Conservation (phyloP, 2,113 vertebrate genomes). For the Mobula birostris region DNA sequence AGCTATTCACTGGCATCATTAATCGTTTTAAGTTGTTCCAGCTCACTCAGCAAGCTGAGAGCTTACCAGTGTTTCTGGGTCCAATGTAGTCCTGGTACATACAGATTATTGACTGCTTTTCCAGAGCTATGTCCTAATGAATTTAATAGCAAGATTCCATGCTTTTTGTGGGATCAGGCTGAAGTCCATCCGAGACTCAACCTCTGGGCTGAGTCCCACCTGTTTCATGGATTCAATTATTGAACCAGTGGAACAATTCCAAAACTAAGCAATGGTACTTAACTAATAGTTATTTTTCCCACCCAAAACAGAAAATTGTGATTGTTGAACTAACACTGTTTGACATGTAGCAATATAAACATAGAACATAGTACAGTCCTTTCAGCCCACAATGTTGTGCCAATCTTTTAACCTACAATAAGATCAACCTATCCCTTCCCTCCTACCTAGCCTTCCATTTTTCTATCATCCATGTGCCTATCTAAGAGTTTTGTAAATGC, state of each 20-base stretch:
- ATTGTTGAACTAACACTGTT: not conserved
- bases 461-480: too few relatives aligned
- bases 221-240: not conserved
- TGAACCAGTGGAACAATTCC: not conserved
- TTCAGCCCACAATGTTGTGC: too few relatives aligned
- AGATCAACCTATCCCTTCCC: too few relatives aligned
- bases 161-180: not conserved
- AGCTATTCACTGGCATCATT: not conserved
- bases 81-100: conserved; percentile 13
- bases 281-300: not conserved
- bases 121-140: conserved; percentile 5
- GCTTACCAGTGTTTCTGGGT: not conserved
- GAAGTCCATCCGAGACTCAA: not conserved
- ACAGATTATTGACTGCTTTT: not conserved
- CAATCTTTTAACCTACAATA: too few relatives aligned
- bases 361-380: too few relatives aligned
- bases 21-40: not conserved
- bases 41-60: not conserved
- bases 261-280: not conserved
- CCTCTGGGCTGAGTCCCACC: not conserved
- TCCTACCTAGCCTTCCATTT: too few relatives aligned
- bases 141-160: not conserved
- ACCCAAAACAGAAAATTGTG: not conserved
- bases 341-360: too few relatives aligned
- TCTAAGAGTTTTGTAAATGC: too few relatives aligned